phyloP scores from a whole-genome alignment of 2,888 invertebrate species.

The Oxytorus armatus region DNA sequence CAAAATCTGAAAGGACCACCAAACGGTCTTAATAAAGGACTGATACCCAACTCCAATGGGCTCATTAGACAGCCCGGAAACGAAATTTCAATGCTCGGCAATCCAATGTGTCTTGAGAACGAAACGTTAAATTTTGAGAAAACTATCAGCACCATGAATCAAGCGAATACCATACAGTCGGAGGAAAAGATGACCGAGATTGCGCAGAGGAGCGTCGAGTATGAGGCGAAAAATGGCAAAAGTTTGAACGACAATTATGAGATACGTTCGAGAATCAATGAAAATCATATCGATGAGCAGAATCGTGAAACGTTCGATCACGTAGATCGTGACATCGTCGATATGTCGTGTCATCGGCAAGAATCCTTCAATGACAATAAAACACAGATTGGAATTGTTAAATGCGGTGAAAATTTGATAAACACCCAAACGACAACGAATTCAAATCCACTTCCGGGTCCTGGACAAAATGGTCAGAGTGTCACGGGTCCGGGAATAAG shows the following conservation, averaged over 20 bases:
- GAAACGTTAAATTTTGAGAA: slow-evolving; percentile 70
- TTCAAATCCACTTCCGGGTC: slow-evolving; percentile 67
- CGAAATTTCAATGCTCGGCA: slow-evolving; percentile 66
- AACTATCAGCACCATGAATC: slow-evolving; percentile 76
- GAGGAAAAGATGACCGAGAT: slow-evolving; percentile 68
- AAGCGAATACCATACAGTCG: slow-evolving; percentile 76
- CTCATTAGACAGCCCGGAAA: slow-evolving; percentile 72
- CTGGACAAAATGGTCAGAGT: slow-evolving; percentile 62
- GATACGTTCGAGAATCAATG: slow-evolving; percentile 38
- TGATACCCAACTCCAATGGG: slow-evolving; percentile 75
- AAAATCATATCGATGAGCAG: slow-evolving; percentile 60
- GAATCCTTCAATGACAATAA: slow-evolving; percentile 62
- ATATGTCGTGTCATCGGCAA: slow-evolving; percentile 43
- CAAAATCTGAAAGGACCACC: slow-evolving; percentile 75
- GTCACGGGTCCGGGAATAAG: slow-evolving; percentile 67
- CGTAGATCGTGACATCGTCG: slow-evolving; percentile 14
- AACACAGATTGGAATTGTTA: slow-evolving; percentile 53
- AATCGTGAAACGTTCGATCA: slow-evolving; percentile 39
- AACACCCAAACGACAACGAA: slow-evolving; percentile 41
- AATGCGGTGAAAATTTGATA: slow-evolving; percentile 36
- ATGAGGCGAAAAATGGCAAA: slow-evolving; percentile 56
- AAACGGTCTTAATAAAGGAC: slow-evolving; percentile 78
- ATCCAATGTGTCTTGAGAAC: slow-evolving; percentile 65
- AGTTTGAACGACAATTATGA: slow-evolving; percentile 55
- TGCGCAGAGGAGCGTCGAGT: slow-evolving; percentile 34